Base-by-base conservation (phyloP, 1,140 invertebrate genomes). In the Nebria ingens region DNA sequence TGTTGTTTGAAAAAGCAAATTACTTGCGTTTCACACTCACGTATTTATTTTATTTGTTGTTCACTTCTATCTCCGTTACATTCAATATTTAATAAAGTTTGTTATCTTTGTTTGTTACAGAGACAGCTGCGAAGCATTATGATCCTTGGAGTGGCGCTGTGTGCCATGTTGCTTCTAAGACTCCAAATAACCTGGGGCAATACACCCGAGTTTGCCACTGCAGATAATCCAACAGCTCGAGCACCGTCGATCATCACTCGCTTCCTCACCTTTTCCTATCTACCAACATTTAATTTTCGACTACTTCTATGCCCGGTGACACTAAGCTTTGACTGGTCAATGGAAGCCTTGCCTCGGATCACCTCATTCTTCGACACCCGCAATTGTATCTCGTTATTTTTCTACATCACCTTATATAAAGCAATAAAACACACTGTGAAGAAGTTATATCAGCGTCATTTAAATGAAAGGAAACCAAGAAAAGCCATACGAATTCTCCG, bases 321-420 rank as follows among this genome's bases (percentile, higher is more conserved):
- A 49, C 73, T 97, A 21, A 93, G 91, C 68, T 96, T 94, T 69
- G 93, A 97, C 68, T 97, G 93, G 93, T 92, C 91, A 2, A 96
- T 96, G 93, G 91, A 93, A 61, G 84, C 92, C 0, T 83, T 97
- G 60, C 89, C 91, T 1, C 76, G 88, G 53, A 79, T 97, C 56
- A 82, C 78, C 1, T 78, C 79, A 2, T 51, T 90, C 2, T 74
- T 77, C 55, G 93, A 97, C 71, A 67, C 77, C 0, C 74, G 92
- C 51, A 93, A 93, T 66, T 64, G 88, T 2, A 72, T 82, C 38
- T 81, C 86, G 1, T 60, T 85, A 6, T 68, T 80, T 11, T 85
- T 95, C 56, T 96, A 93, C 66, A 68, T 73, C 0, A 63, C 73
- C 6, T 61, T 86, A 34, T 73, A 29, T 20, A 13, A 53, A 53